These are phyloP conservation scores for Glossosoma conforme DNA, from an alignment of 1,140 invertebrate species.

Conservation along the genomic window DNA sequence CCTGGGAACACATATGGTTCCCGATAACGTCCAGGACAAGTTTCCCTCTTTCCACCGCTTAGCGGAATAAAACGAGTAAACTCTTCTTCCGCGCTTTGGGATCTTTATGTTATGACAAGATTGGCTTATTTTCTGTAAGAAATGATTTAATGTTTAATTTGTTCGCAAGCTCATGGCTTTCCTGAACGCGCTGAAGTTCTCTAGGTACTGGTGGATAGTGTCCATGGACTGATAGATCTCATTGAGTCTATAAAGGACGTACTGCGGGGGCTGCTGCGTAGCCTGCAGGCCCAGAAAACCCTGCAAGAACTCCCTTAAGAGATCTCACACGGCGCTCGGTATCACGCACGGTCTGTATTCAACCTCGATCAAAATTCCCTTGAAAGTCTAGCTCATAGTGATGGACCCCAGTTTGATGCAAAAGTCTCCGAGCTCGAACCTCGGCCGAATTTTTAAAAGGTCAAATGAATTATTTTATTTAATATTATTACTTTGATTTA, in stretches of 20 bases:
- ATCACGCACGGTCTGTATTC: slow-evolving; percentile 90
- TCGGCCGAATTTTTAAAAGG: too few species aligned
- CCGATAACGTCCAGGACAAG: too few species aligned
- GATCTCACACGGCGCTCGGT: slow-evolving; percentile 81
- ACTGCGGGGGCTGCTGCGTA: slow-evolving; percentile 53
- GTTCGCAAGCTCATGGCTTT: slow-evolving; percentile 51
- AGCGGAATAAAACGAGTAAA: too few species aligned
- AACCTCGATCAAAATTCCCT: slow-evolving; percentile 89
- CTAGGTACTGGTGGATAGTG: slow-evolving; percentile 91
- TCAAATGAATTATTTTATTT: too few species aligned
- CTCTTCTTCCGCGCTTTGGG: too few species aligned
- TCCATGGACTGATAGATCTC: slow-evolving; percentile 86
- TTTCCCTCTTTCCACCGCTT: too few species aligned
- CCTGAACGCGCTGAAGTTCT: slow-evolving; percentile 86
- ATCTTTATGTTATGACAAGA: too few species aligned
- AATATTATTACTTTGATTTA: too few species aligned
- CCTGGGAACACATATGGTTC: too few species aligned
- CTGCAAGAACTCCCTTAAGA: slow-evolving; percentile 89
- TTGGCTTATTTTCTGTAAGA: too few species aligned
- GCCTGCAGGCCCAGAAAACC: slow-evolving; percentile 80
- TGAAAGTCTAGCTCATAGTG: slow-evolving; percentile 88
- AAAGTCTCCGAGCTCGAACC: slow-evolving; percentile 92
- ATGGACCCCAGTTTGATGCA: slow-evolving; percentile 91
- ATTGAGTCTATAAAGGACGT: slow-evolving; percentile 72
- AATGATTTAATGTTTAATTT: too few species aligned